These are phyloP conservation scores for Lasioglossum oenotherae DNA, from an alignment of 2,888 invertebrate species.

Conservation along the genomic window DNA sequence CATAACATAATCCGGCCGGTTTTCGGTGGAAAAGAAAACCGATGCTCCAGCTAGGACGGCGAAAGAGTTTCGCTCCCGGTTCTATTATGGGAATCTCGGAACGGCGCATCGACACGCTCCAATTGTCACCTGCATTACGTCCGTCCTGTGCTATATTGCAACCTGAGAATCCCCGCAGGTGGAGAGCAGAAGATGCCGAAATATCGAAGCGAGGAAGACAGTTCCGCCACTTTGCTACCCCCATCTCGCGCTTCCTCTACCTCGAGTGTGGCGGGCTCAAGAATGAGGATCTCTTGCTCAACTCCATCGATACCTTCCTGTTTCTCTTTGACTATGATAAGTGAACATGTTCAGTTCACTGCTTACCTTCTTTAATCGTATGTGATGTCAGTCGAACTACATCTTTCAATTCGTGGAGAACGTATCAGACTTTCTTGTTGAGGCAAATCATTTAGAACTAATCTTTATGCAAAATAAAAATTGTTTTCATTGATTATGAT, in stretches of 20 bases:
- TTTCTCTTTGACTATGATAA: not conserved
- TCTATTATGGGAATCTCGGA: slow-evolving; percentile 76
- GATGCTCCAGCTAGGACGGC: slow-evolving; percentile 45
- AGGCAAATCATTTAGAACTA: not conserved
- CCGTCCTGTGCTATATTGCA: slow-evolving; percentile 50
- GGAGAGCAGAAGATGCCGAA: slow-evolving; percentile 73
- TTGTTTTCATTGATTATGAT: not conserved
- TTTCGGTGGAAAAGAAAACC: slow-evolving; percentile 61
- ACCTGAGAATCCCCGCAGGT: slow-evolving; percentile 60
- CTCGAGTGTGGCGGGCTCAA: not conserved
- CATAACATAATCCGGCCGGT: slow-evolving; percentile 72
- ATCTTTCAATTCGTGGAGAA: not conserved
- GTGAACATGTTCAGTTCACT: not conserved
- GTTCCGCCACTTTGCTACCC: slow-evolving; percentile 52
- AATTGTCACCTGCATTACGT: slow-evolving; percentile 78
- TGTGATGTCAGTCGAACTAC: not conserved
- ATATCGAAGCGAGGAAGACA: slow-evolving; percentile 79
- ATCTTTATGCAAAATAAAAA: not conserved
- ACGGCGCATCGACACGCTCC: slow-evolving; percentile 76
- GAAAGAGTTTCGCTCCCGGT: slow-evolving; percentile 69
- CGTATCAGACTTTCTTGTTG: not conserved
- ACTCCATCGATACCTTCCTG: not conserved
- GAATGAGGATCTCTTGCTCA: not conserved
- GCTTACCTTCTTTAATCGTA: not conserved
- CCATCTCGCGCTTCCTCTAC: slow-evolving; percentile 49